Conservation (phyloP, 2,888 invertebrate genomes). For the Meandrusa payeni region DNA sequence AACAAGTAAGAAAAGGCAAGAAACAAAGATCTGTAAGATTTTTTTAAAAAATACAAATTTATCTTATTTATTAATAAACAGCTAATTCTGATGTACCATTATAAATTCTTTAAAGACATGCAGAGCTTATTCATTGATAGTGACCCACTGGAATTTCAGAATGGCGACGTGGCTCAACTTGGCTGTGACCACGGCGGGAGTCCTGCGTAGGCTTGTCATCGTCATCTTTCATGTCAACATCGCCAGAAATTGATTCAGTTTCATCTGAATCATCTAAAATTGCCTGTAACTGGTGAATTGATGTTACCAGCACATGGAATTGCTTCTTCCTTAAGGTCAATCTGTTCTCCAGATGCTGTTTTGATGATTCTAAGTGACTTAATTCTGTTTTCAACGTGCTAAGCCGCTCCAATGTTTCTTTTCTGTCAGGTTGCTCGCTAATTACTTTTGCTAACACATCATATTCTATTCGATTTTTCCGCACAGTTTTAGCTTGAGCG, state of each 20-base stretch:
- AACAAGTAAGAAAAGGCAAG: too few relatives aligned
- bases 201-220: too few relatives aligned
- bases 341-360: constrained; percentile 87
- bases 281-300: constrained; percentile 91
- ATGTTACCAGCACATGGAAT: constrained; percentile 92
- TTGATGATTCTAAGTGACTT: constrained; percentile 84
- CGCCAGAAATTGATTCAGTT: constrained; percentile 56
- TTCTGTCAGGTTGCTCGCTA: constrained; percentile 93
- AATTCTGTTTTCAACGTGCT: constrained; percentile 87
- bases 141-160: too few relatives aligned
- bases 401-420: constrained; percentile 86
- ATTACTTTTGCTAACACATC: constrained; percentile 96
- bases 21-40: too few relatives aligned
- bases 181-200: too few relatives aligned
- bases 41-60: too few relatives aligned
- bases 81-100: too few relatives aligned
- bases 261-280: constrained; percentile 88
- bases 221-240: constrained; percentile 70
- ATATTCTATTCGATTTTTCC: constrained; percentile 95
- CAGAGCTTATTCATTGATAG: too few relatives aligned
- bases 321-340: constrained; percentile 92
- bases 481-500: constrained; percentile 90
- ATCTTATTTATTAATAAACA: too few relatives aligned
- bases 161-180: too few relatives aligned
- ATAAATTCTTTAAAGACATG: too few relatives aligned